Evolutionary conservation across 1,140 invertebrate species (phyloP).

Genomic region (Drosophila azteca): DNA sequence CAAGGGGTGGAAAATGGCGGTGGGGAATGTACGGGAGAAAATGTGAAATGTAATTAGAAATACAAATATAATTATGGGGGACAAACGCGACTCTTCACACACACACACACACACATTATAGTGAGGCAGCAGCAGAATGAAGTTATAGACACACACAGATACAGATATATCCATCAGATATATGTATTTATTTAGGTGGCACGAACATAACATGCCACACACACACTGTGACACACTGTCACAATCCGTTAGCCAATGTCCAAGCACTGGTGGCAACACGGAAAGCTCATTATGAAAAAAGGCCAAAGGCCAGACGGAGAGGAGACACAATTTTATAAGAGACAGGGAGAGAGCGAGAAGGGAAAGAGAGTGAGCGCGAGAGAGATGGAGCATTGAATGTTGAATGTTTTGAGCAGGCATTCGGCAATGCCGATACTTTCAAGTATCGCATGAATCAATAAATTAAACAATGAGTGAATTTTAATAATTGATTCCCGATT

Average conservation of each 20-base stretch:
- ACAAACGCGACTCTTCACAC: slow-evolving; percentile 31
- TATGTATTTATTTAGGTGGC: slow-evolving; percentile 1
- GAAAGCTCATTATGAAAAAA: slow-evolving; percentile 53
- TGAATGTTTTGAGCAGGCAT: slow-evolving; percentile 36
- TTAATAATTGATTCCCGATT: slow-evolving; percentile 45
- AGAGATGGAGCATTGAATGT: slow-evolving; percentile 23
- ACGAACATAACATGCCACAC: slow-evolving; percentile 18
- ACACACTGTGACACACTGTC: neutral
- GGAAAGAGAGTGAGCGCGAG: too few species aligned
- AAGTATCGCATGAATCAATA: slow-evolving; percentile 37
- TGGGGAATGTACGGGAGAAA: neutral
- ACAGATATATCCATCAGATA: neutral
- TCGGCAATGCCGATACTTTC: slow-evolving; percentile 9
- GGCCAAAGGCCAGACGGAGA: slow-evolving; percentile 42
- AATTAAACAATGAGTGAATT: slow-evolving; percentile 48
- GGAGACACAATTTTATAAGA: slow-evolving; percentile 41
- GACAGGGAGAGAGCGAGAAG: too few species aligned
- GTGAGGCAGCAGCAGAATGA: slow-evolving; percentile 12
- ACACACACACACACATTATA: slow-evolving; percentile 8
- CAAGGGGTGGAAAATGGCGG: too few species aligned
- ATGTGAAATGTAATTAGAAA: slow-evolving; percentile 73
- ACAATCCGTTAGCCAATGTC: slow-evolving; percentile 27
- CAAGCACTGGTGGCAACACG: slow-evolving; percentile 35
- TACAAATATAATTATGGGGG: slow-evolving; percentile 74
- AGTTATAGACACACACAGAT: slow-evolving; percentile 29